Conservation (phyloP, 2,113 vertebrate genomes). For the Rhizomys pruinosus region DNA sequence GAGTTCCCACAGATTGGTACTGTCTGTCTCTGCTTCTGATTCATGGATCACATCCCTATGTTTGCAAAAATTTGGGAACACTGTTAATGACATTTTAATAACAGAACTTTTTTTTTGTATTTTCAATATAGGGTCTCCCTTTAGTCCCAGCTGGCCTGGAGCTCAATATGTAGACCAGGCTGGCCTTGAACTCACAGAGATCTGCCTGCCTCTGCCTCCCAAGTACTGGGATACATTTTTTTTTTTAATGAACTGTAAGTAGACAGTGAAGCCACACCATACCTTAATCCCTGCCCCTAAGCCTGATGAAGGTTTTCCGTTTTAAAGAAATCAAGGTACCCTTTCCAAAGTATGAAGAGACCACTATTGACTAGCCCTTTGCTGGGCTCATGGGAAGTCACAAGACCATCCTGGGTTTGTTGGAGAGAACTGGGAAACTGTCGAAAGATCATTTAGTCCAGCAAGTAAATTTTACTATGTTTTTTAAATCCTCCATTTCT, state of each 20-base stretch:
- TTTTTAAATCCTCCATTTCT: background rate
- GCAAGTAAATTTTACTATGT: background rate
- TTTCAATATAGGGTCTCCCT: no score
- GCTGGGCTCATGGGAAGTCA: background rate
- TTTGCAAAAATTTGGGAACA: constrained; percentile 35
- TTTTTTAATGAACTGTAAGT: no score
- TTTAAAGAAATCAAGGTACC: background rate
- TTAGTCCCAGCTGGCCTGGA: no score
- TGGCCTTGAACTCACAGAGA: no score
- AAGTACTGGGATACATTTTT: no score
- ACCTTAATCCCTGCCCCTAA: background rate
- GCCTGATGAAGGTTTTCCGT: background rate
- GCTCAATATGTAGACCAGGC: no score
- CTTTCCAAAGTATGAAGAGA: background rate
- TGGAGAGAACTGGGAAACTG: background rate
- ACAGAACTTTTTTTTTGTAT: background rate
- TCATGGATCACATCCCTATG: background rate
- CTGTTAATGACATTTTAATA: constrained; percentile 29
- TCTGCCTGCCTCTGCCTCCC: no score
- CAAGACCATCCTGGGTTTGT: background rate
- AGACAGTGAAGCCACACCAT: background rate
- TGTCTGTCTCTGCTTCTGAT: constrained; percentile 35
- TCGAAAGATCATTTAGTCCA: background rate
- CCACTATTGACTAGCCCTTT: background rate
- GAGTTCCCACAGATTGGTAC: background rate